Evolutionary conservation across 2,113 vertebrate genomes (phyloP).

Genomic region (Vulpes vulpes): DNA sequence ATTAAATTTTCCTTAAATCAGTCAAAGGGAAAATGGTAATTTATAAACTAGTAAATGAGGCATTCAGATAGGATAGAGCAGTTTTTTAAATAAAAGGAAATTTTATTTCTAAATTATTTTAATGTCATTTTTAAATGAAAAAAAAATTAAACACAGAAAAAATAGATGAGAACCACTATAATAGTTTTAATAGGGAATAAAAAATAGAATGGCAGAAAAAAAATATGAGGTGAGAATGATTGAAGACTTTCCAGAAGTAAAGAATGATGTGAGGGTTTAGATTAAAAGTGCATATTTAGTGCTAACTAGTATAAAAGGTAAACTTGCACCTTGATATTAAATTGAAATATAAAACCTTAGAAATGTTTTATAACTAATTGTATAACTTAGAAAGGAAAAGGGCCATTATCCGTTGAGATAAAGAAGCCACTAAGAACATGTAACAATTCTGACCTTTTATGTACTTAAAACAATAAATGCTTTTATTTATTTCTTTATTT

Average conservation of each 20-base stretch:
- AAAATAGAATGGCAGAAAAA: not conserved
- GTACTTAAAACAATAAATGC: not conserved
- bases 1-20: not conserved
- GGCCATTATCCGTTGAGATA: not conserved
- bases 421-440: not conserved
- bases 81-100: not conserved
- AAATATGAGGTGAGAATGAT: not conserved
- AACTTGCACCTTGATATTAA: not conserved
- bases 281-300: not conserved
- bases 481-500: too few species aligned
- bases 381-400: not conserved
- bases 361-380: not conserved
- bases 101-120: not conserved
- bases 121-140: not conserved
- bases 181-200: not conserved
- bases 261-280: not conserved
- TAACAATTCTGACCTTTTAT: not conserved
- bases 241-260: not conserved
- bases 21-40: not conserved
- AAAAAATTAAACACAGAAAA: not conserved
- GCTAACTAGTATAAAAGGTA: not conserved
- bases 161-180: not conserved
- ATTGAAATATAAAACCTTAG: conserved; percentile 4
- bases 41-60: not conserved
- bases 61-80: not conserved